A percentile compares a stretch with the other conserved stretches of the same genome.
These are phyloP conservation scores for Epirrita christyi DNA, from an alignment of 2,888 invertebrate species.

Conservation along the genomic window DNA sequence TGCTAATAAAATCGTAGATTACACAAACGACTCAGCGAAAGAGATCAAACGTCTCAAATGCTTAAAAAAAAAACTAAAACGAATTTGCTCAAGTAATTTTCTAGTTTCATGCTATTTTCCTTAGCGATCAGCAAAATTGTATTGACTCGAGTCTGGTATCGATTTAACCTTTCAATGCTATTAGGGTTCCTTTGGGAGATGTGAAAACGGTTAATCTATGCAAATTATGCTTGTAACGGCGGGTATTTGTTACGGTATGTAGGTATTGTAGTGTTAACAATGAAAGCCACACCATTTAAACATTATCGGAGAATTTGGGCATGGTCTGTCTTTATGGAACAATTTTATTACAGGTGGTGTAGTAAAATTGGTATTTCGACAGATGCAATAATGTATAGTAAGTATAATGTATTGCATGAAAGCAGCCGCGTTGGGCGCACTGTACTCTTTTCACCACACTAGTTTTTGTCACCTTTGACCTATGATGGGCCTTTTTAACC, in stretches of 20 bases:
- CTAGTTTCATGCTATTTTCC: slow-evolving; percentile 41
- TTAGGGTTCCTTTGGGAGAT: slow-evolving; percentile 50
- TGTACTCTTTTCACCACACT: too few relatives aligned
- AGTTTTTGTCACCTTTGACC: too few relatives aligned
- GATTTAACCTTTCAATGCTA: slow-evolving; percentile 56
- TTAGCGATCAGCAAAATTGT: slow-evolving; percentile 54
- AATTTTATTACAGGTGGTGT: too few relatives aligned
- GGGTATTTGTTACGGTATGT: slow-evolving; percentile 8
- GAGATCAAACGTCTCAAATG: slow-evolving; percentile 11
- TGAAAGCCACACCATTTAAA: neutral
- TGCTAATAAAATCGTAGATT: slow-evolving; percentile 21
- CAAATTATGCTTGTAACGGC: slow-evolving; percentile 21
- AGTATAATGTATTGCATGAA: too few relatives aligned
- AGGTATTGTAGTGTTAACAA: slow-evolving; percentile 6
- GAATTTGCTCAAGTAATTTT: slow-evolving; percentile 35
- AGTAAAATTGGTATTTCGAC: too few relatives aligned
- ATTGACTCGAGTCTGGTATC: slow-evolving; percentile 61
- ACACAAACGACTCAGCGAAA: slow-evolving; percentile 12
- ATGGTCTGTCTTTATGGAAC: neutral
- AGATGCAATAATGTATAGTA: too few relatives aligned
- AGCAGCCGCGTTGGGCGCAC: too few relatives aligned
- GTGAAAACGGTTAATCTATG: slow-evolving; percentile 28
- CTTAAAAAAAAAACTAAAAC: slow-evolving; percentile 29
- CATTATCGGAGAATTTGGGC: neutral
- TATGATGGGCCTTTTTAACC: too few relatives aligned